Percentiles rank a stretch among this genome's conserved stretches.
Evolutionary conservation across 1,140 invertebrate genomes (phyloP).

Genomic region (Drosophila mayri): DNA sequence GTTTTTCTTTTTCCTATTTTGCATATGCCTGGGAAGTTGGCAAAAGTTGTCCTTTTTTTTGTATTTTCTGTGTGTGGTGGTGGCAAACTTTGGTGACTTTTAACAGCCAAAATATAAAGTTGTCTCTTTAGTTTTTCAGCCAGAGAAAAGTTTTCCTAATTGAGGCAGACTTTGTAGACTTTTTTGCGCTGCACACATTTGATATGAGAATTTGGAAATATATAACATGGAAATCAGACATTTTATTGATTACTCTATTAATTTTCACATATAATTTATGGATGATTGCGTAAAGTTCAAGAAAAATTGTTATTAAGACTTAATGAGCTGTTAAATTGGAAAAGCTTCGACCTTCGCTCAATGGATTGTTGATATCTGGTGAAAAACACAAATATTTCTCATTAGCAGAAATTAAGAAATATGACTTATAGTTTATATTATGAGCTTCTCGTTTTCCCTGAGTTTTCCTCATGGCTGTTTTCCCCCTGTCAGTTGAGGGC

Average conservation of each 20-base stretch:
- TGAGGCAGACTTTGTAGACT: constrained; percentile 5
- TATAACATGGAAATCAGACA: neutral
- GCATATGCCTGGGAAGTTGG: constrained; percentile 16
- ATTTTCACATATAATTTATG: neutral
- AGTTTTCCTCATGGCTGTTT: neutral
- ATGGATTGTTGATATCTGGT: constrained; percentile 4
- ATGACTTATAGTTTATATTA: constrained; percentile 43
- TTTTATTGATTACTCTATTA: constrained; percentile 11
- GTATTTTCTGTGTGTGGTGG: neutral
- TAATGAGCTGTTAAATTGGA: constrained; percentile 33
- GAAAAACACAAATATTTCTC: constrained; percentile 9
- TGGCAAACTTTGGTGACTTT: constrained; percentile 34
- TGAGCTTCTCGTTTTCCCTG: constrained; percentile 1
- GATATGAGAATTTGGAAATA: neutral
- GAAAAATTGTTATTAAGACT: constrained; percentile 8
- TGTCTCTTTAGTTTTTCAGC: constrained; percentile 3
- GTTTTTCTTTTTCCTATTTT: constrained; percentile 27
- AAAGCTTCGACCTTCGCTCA: neutral
- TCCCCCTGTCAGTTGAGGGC: constrained; percentile 4
- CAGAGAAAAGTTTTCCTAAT: constrained; percentile 32
- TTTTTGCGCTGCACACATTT: constrained; percentile 21
- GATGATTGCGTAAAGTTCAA: neutral
- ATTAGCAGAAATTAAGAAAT: constrained; percentile 29
- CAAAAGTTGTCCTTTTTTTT: constrained; percentile 20
- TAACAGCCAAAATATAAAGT: constrained; percentile 11